phyloP scores from a whole-genome alignment of 2,888 invertebrate species.

The Bedellia somnulentella region DNA sequence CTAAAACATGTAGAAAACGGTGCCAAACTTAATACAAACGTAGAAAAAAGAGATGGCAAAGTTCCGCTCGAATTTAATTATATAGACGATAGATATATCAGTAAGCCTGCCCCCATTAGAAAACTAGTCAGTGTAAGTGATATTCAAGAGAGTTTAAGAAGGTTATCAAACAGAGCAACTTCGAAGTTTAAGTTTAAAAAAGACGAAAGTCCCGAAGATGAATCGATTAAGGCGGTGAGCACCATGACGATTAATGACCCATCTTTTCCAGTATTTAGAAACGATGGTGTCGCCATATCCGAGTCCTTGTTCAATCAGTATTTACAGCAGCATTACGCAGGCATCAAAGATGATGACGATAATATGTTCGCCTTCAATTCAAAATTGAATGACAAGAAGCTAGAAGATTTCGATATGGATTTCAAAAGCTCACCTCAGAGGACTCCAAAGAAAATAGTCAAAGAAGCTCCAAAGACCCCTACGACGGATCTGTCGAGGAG shows the following conservation, averaged over 20 bases:
- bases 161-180: conserved; percentile 57
- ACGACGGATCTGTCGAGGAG: conserved; percentile 40
- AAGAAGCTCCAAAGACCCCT: conserved; percentile 20
- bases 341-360: conserved; percentile 48
- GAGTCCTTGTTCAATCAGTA: conserved; percentile 72
- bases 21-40: conserved; percentile 22
- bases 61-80: conserved; percentile 38
- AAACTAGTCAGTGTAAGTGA: conserved; percentile 64
- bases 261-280: conserved; percentile 73
- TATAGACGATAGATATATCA: conserved; percentile 50
- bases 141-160: conserved; percentile 63
- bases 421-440: conserved; percentile 37
- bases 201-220: conserved; percentile 29
- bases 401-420: conserved; percentile 54
- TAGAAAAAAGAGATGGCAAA: conserved; percentile 36
- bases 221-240: conserved; percentile 32
- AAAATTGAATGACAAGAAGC: conserved; percentile 32
- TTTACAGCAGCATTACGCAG: conserved; percentile 65
- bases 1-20: conserved; percentile 36
- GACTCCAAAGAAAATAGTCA: conserved; percentile 40
- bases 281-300: conserved; percentile 74
- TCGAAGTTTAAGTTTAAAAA: conserved; percentile 54
- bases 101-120: conserved; percentile 43
- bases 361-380: conserved; percentile 41
- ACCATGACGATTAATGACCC: conserved; percentile 79